phyloP scores from a whole-genome alignment of 2,797 vertebrate genomes.

The Spinus olivaceus region DNA sequence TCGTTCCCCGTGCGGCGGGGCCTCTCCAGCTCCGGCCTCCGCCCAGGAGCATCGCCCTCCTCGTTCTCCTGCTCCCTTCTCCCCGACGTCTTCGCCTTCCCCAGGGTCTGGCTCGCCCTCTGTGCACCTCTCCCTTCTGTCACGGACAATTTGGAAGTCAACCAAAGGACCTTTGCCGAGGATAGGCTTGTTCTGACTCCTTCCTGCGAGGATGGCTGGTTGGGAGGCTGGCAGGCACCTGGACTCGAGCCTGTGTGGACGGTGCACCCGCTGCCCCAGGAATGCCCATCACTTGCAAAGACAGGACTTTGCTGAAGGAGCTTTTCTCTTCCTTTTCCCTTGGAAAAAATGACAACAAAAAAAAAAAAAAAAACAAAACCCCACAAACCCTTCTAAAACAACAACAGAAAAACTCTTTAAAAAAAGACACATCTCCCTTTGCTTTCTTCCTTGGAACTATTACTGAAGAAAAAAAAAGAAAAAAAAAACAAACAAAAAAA shows the following conservation, averaged over 20 bases:
- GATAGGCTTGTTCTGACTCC: constrained; percentile 41
- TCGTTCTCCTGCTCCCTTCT: neutral
- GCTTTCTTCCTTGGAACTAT: constrained; percentile 78
- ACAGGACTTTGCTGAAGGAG: constrained; percentile 70
- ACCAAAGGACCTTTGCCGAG: constrained; percentile 78
- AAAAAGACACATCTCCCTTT: constrained; percentile 64
- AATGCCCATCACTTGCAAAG: neutral
- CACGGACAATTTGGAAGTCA: constrained; percentile 73
- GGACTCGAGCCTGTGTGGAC: constrained; percentile 47
- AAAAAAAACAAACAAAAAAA: neutral
- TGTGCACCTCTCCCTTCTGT: constrained; percentile 45
- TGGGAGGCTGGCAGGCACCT: constrained; percentile 9
- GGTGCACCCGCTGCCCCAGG: constrained; percentile 52
- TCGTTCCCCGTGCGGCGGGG: neutral
- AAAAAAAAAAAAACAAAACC: neutral
- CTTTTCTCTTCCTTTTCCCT: constrained; percentile 70
- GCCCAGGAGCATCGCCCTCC: constrained; percentile 5
- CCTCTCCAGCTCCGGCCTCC: neutral
- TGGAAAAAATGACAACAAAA: constrained; percentile 42
- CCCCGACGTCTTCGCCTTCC: constrained; percentile 6
- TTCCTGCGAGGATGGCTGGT: neutral
- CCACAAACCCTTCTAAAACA: neutral
- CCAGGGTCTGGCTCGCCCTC: constrained; percentile 47
- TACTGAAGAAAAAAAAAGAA: constrained; percentile 58
- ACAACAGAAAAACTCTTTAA: constrained; percentile 27